Evolutionary conservation across 2,113 vertebrate species (phyloP).

Genomic region (Choloepus hoffmanni): DNA sequence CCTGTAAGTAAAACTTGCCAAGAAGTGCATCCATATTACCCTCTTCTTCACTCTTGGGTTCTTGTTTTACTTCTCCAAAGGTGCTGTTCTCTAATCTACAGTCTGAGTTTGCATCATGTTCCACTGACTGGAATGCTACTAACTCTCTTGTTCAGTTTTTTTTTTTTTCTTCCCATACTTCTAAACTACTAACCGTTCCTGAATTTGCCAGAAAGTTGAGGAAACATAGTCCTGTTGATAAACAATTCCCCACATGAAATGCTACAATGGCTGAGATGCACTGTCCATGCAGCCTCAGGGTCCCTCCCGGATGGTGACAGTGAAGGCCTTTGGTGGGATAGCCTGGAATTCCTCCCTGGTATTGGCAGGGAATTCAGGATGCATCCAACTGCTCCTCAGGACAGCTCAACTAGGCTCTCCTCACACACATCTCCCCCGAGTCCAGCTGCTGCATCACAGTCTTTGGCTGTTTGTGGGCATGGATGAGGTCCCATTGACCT

Average conservation of each 20-base stretch:
- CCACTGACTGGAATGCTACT: neutral
- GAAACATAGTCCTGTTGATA: neutral
- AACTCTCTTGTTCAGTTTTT: neutral
- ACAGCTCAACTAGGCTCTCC: neutral
- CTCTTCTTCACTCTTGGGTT: neutral
- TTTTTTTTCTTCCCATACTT: neutral
- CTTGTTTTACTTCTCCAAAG: neutral
- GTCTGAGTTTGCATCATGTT: neutral
- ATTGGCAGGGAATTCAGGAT: neutral
- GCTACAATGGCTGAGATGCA: neutral
- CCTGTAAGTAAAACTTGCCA: neutral
- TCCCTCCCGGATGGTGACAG: neutral
- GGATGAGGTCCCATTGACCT: neutral
- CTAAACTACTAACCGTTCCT: neutral
- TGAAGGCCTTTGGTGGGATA: neutral
- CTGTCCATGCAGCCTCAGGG: neutral
- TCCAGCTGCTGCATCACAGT: neutral
- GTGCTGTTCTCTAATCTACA: neutral
- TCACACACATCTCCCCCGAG: neutral
- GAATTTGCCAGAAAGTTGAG: neutral
- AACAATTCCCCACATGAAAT: neutral
- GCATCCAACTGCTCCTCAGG: neutral
- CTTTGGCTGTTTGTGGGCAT: neutral
- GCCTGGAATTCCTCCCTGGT: neutral
- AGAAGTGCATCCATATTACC: neutral